phyloP scores from a whole-genome alignment of 2,113 vertebrate genomes.

The Amazona vittata region DNA sequence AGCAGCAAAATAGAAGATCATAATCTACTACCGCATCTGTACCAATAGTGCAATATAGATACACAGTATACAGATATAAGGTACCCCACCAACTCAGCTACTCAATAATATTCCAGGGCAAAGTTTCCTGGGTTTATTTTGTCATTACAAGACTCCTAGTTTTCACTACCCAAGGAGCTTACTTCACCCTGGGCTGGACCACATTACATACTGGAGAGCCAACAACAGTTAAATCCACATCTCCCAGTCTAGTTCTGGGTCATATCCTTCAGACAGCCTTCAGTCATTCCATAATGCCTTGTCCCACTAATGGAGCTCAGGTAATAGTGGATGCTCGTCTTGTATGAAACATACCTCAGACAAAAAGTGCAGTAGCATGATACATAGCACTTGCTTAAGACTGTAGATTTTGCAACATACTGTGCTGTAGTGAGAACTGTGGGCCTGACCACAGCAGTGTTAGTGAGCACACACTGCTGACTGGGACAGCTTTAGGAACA shows the following conservation, averaged over 20 bases:
- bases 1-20: not conserved
- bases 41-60: not conserved
- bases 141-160: not conserved
- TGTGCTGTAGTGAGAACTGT: accelerated
- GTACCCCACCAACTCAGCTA: not conserved
- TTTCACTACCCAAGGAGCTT: not conserved
- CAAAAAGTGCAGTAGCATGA: not conserved
- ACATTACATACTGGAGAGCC: not conserved
- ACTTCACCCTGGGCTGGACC: not conserved
- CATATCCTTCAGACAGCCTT: not conserved
- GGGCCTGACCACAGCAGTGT: accelerated
- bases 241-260: not conserved
- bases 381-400: accelerated
- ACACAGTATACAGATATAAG: not conserved
- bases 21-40: not conserved
- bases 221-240: not conserved
- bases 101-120: not conserved
- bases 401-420: not conserved
- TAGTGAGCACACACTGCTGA: accelerated
- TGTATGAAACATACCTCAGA: accelerated
- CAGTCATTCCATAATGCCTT: accelerated
- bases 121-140: not conserved
- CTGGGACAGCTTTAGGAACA: not conserved
- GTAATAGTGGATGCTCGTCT: accelerated
- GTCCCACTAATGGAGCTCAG: accelerated